phyloP scores from a whole-genome alignment of 2,113 vertebrate genomes.

The Dasyornis broadbenti region DNA sequence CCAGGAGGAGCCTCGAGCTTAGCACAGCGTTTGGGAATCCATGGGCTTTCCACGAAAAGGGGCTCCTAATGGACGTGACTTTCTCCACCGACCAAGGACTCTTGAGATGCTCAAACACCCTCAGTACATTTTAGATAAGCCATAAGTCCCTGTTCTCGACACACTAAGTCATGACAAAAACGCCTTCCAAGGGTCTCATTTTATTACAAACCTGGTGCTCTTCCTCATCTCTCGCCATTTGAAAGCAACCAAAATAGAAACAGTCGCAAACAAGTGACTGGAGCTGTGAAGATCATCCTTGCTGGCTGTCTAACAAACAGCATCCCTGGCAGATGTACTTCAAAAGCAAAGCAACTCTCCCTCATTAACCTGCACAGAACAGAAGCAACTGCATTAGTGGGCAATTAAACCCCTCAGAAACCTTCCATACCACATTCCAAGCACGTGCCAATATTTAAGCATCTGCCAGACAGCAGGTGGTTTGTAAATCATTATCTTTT shows the following conservation, averaged over 20 bases:
- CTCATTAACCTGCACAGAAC: constrained; percentile 7
- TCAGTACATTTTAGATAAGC: background rate
- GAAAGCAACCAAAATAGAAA: background rate
- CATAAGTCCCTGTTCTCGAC: background rate
- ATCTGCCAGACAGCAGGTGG: constrained; percentile 53
- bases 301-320: background rate
- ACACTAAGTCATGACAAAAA: background rate
- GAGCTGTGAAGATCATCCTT: background rate
- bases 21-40: background rate
- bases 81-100: background rate
- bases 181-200: background rate
- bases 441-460: constrained; percentile 31
- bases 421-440: background rate
- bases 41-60: background rate
- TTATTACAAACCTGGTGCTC: background rate
- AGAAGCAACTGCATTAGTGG: background rate
- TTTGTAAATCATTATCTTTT: constrained; percentile 60
- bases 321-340: background rate
- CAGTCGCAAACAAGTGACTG: background rate
- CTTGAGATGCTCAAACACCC: background rate
- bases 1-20: background rate
- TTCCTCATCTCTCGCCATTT: background rate
- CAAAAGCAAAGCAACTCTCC: background rate
- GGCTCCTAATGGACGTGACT: background rate
- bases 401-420: constrained; percentile 19